Evolutionary conservation across 2,113 vertebrate genomes (phyloP).

Genomic region (Smithornis capensis): DNA sequence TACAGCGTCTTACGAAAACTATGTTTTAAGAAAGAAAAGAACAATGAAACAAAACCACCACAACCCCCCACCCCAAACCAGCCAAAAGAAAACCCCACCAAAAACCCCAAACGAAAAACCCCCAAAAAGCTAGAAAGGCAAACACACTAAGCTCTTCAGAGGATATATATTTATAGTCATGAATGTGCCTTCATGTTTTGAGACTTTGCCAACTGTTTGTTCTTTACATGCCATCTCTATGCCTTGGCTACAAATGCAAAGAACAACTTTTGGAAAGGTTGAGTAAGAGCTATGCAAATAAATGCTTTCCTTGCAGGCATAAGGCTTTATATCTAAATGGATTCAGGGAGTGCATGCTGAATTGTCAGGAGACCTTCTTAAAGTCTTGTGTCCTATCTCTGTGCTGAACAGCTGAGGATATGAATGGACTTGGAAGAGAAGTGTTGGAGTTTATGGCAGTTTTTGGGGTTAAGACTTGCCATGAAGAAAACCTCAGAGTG

Average conservation of each 20-base stretch:
- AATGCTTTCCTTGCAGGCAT: not conserved
- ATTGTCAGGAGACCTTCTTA: not conserved
- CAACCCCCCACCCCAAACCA: not conserved
- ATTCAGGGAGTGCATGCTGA: not conserved
- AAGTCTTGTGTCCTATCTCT: not conserved
- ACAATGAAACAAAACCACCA: too few relatives aligned
- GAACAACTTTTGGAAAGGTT: not conserved
- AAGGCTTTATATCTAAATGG: not conserved
- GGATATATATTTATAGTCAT: not conserved
- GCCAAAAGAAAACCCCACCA: not conserved
- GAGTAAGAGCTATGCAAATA: not conserved
- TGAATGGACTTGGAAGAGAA: not conserved
- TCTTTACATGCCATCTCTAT: not conserved
- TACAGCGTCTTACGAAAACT: not conserved
- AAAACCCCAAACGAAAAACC: not conserved
- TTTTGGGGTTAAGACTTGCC: not conserved
- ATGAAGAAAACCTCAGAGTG: not conserved
- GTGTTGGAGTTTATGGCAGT: not conserved
- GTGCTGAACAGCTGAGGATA: not conserved
- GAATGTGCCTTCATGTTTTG: not conserved
- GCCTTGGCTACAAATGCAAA: not conserved
- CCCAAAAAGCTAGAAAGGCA: not conserved
- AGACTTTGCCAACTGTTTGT: not conserved
- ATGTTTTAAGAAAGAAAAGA: not conserved
- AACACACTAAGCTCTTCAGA: not conserved